phyloP scores from a whole-genome alignment of 2,113 vertebrate species.

The Crotophaga sulcirostris region DNA sequence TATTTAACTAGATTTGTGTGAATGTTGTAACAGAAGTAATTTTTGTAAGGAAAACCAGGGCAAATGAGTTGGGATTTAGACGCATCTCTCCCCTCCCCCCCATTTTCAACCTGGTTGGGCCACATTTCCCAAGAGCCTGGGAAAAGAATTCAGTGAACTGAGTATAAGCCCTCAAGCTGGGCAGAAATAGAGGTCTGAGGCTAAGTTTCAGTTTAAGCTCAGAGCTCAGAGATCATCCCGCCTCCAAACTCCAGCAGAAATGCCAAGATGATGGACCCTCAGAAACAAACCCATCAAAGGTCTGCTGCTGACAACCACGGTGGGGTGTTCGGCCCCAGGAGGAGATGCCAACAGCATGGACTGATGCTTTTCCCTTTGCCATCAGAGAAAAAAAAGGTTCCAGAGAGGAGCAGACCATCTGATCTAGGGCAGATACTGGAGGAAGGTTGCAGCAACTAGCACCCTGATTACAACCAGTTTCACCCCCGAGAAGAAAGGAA shows the following conservation, averaged over 20 bases:
- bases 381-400: no score
- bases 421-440: fast-evolving
- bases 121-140: not conserved
- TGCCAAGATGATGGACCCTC: not conserved
- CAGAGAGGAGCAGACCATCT: not conserved
- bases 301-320: fast-evolving
- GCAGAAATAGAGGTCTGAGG: not conserved
- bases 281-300: not conserved
- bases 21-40: not conserved
- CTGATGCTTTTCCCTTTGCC: not conserved
- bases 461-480: not conserved
- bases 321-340: not conserved
- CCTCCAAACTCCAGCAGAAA: not conserved
- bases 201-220: not conserved
- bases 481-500: not conserved
- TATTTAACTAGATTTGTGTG: not conserved
- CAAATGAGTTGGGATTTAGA: not conserved
- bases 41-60: not conserved
- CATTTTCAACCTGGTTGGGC: no score
- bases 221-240: not conserved
- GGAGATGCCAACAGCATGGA: not conserved
- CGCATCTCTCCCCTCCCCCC: not conserved
- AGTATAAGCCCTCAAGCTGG: not conserved
- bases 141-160: not conserved
- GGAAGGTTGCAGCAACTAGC: fast-evolving